Evolutionary conservation across 2,113 vertebrate species (phyloP).

Genomic region (Jaculus jaculus): DNA sequence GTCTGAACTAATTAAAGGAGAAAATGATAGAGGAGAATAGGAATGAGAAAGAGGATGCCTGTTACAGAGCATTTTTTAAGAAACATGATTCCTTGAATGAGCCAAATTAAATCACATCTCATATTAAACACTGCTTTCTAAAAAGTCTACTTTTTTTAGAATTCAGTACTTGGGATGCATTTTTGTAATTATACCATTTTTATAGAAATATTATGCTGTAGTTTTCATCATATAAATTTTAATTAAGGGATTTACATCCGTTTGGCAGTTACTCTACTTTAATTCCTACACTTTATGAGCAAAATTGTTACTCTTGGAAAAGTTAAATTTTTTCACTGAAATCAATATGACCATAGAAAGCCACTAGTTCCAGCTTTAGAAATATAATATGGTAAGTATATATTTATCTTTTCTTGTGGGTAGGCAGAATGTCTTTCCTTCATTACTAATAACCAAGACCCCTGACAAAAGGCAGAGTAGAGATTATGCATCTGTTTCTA

Average conservation of each 20-base stretch:
- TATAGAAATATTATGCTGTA: not conserved
- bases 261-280: constrained; percentile 43
- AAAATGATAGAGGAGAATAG: not conserved
- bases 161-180: constrained; percentile 1
- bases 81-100: not conserved
- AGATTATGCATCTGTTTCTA: constrained; percentile 82
- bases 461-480: constrained; percentile 74
- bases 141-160: not conserved
- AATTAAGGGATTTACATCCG: constrained; percentile 40
- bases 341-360: constrained; percentile 48
- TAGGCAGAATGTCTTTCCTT: constrained; percentile 51
- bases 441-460: constrained; percentile 69
- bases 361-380: constrained; percentile 53
- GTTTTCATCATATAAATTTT: constrained; percentile 40
- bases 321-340: constrained; percentile 46
- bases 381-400: constrained; percentile 38
- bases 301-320: constrained; percentile 54
- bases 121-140: constrained; percentile 10
- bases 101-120: constrained; percentile 23
- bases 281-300: constrained; percentile 48
- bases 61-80: not conserved
- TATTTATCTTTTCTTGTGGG: constrained; percentile 42
- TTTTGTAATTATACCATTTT: constrained; percentile 64
- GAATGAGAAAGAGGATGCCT: not conserved
- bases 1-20: not conserved